phyloP scores from a whole-genome alignment of 2,797 vertebrate species.

The Clarias platycephalus region DNA sequence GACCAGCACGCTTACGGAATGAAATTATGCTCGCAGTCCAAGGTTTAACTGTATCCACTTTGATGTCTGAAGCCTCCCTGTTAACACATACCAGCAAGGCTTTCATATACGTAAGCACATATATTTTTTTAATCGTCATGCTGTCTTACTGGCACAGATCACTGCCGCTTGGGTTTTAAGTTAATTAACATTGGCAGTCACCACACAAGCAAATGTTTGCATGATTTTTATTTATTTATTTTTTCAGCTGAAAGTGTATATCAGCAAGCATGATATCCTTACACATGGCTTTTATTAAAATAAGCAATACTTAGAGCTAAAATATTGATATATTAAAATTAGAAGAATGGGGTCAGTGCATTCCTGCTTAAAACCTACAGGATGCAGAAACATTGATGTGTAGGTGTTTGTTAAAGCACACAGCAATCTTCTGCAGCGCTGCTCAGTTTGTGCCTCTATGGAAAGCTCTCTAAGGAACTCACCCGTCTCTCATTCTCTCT shows the following conservation, averaged over 20 bases:
- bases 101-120: too few species aligned
- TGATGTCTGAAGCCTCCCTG: too few species aligned
- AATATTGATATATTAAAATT: neutral
- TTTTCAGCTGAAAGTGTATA: neutral
- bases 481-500: slow-evolving; percentile 9
- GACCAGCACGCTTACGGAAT: too few species aligned
- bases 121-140: too few species aligned
- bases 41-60: too few species aligned
- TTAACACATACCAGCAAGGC: too few species aligned
- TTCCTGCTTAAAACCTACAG: neutral
- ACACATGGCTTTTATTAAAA: neutral
- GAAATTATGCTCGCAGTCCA: too few species aligned
- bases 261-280: neutral
- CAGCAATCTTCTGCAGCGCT: neutral
- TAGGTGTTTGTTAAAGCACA: slow-evolving; percentile 9
- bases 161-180: too few species aligned
- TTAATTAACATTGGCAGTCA: neutral
- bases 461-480: slow-evolving; percentile 22
- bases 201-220: neutral
- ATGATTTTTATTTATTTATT: neutral
- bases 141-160: too few species aligned
- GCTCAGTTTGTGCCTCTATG: slow-evolving; percentile 15
- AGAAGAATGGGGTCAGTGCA: neutral
- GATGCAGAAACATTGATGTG: neutral
- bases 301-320: neutral